phyloP scores from a whole-genome alignment of 2,888 invertebrate species.

The Nomada flava region DNA sequence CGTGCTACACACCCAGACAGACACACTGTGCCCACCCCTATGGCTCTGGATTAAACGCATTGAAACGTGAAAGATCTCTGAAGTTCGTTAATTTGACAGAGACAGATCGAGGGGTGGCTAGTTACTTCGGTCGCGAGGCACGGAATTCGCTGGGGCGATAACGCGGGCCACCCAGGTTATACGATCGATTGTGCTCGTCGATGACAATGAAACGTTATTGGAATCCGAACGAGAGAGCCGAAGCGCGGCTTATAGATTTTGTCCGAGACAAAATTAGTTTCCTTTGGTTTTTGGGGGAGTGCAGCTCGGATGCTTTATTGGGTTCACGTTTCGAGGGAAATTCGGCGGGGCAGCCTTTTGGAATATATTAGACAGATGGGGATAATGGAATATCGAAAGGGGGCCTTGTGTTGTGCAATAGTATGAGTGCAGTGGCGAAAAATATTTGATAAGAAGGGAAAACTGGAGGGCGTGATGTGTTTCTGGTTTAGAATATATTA shows the following conservation, averaged over 20 bases:
- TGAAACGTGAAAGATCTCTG: slow-evolving; percentile 34
- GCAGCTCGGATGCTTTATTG: background rate
- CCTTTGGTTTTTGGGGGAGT: slow-evolving; percentile 2
- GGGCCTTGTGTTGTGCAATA: too few relatives aligned
- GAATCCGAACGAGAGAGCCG: slow-evolving; percentile 14
- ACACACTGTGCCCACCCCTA: background rate
- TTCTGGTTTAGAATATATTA: too few relatives aligned
- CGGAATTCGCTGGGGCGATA: slow-evolving; percentile 1
- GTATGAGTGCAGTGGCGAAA: too few relatives aligned
- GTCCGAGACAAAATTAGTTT: slow-evolving; percentile 28
- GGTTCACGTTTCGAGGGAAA: background rate
- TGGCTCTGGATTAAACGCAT: slow-evolving; percentile 32
- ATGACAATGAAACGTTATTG: slow-evolving; percentile 38
- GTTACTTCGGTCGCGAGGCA: background rate
- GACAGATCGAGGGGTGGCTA: background rate
- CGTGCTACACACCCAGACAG: background rate
- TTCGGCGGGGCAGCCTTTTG: background rate
- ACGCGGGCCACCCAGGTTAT: too few relatives aligned
- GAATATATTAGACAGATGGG: background rate
- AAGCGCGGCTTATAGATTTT: slow-evolving; percentile 27
- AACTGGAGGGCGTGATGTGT: too few relatives aligned
- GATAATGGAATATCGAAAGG: too few relatives aligned
- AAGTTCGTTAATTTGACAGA: slow-evolving; percentile 29
- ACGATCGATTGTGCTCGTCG: slow-evolving; percentile 19
- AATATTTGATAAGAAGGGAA: too few relatives aligned